Conservation (phyloP, 2,113 vertebrate genomes). For the Percopsis transmontana region DNA sequence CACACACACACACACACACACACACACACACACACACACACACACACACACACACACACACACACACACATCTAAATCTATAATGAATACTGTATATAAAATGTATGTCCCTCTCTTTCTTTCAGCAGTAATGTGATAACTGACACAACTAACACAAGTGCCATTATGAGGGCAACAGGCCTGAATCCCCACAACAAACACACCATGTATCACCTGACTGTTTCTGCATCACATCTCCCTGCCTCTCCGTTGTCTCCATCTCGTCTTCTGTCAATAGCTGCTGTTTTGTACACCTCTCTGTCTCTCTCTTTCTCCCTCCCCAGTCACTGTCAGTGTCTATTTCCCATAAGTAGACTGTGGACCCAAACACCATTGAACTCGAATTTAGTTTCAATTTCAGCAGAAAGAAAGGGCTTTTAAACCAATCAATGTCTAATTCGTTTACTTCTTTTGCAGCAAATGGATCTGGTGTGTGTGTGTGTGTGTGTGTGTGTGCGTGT, state of each 20-base stretch:
- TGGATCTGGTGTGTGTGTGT: conserved; percentile 14
- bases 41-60: background rate
- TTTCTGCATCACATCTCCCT: no score
- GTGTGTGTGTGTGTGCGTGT: background rate
- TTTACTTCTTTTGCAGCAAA: conserved; percentile 47
- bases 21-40: background rate
- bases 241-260: background rate
- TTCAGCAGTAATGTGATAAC: background rate
- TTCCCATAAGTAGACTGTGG: background rate
- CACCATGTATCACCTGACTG: no score
- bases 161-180: no score
- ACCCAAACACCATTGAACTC: conserved; percentile 44
- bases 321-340: background rate
- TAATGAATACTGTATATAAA: background rate
- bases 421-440: conserved; percentile 53
- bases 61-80: conserved; percentile 1
- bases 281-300: background rate
- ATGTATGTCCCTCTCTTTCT: background rate
- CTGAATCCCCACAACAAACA: no score
- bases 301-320: background rate
- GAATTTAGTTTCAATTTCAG: conserved; percentile 58
- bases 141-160: no score
- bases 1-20: background rate
- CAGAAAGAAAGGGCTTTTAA: conserved; percentile 61
- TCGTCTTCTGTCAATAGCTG: background rate